phyloP scores from a whole-genome alignment of 2,113 vertebrate species.

The Puma concolor region DNA sequence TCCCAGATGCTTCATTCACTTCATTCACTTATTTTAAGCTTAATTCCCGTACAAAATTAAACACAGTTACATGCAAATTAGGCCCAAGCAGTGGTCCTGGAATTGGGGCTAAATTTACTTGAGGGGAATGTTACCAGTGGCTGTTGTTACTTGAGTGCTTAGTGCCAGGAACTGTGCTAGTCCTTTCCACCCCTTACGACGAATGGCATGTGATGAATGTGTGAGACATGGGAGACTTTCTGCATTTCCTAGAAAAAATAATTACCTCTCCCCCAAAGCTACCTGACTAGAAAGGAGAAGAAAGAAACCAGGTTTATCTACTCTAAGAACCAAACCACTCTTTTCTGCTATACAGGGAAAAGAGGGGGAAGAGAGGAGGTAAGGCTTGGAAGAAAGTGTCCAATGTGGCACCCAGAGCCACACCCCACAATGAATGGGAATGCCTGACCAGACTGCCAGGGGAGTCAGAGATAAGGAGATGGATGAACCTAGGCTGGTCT shows the following conservation, averaged over 20 bases:
- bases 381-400: neutral
- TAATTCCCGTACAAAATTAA: constrained; percentile 20
- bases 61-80: neutral
- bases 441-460: neutral
- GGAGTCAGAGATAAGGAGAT: neutral
- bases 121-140: neutral
- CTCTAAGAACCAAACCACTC: neutral
- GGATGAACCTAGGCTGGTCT: neutral
- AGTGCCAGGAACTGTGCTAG: too few species aligned
- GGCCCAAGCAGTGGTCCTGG: neutral
- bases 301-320: neutral
- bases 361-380: too few species aligned
- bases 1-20: neutral
- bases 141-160: neutral
- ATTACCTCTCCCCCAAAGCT: neutral
- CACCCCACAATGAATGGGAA: neutral
- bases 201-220: neutral
- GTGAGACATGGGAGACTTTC: neutral
- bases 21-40: neutral
- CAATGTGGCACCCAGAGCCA: neutral
- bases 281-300: neutral
- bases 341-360: neutral
- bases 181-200: neutral
- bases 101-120: neutral
- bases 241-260: neutral